Evolutionary conservation across 2,888 invertebrate species (phyloP).

Genomic region (Ctena decussata): DNA sequence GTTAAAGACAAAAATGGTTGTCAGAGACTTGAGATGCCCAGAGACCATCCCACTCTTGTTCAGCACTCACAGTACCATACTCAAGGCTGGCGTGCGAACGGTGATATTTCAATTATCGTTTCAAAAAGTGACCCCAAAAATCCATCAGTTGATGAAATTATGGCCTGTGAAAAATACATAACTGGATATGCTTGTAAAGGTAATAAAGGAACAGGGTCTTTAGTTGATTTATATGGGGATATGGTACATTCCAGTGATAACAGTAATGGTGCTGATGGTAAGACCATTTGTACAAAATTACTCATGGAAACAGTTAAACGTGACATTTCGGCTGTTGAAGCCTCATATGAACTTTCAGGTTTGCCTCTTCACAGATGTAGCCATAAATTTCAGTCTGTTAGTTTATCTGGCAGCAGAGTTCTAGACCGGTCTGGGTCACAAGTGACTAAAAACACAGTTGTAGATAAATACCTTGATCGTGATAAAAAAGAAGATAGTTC

Average conservation of each 20-base stretch:
- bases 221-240: no score
- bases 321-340: constrained; percentile 56
- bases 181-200: no score
- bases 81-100: constrained; percentile 33
- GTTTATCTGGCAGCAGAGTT: constrained; percentile 48
- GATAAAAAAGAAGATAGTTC: neutral
- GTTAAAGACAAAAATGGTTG: constrained; percentile 57
- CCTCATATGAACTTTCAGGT: constrained; percentile 44
- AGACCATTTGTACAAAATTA: constrained; percentile 46
- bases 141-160: no score
- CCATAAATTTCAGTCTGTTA: constrained; percentile 52
- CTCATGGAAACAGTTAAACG: constrained; percentile 60
- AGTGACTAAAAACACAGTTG: constrained; percentile 31
- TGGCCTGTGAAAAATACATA: no score
- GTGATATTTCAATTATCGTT: no score
- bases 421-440: constrained; percentile 23
- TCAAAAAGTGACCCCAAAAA: no score
- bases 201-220: no score
- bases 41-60: constrained; percentile 62
- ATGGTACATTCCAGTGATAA: no score
- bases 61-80: constrained; percentile 43
- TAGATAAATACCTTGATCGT: constrained; percentile 39
- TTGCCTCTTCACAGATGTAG: constrained; percentile 47
- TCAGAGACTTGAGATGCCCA: constrained; percentile 59
- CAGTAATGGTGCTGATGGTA: neutral